These are phyloP conservation scores for Tokudaia muenninki DNA, from an alignment of 2,797 vertebrate species.

Conservation along the genomic window DNA sequence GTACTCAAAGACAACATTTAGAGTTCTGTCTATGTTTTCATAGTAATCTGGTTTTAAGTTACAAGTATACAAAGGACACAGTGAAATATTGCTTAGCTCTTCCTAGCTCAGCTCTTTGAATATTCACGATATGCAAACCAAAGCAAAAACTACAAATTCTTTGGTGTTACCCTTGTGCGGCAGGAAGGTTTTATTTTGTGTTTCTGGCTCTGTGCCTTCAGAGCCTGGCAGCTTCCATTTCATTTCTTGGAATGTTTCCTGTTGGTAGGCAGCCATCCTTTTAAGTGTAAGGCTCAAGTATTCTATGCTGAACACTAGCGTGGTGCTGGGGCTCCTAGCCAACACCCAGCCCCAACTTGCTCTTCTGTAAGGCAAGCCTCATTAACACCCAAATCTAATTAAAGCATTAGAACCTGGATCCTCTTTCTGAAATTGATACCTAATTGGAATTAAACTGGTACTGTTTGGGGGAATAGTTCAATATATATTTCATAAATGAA, in stretches of 20 bases:
- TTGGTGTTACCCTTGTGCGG: not conserved
- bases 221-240: conserved; percentile 42
- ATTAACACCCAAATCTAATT: not conserved
- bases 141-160: not conserved
- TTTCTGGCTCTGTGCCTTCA: conserved; percentile 45
- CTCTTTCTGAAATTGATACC: not conserved
- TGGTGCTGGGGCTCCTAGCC: not conserved
- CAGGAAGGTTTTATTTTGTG: not conserved
- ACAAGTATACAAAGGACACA: not conserved
- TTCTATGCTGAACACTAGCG: not conserved
- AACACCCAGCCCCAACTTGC: not conserved
- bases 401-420: not conserved
- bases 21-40: not conserved
- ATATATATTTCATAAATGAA: not conserved
- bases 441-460: not conserved
- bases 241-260: conserved; percentile 52
- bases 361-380: not conserved
- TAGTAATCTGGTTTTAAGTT: conserved; percentile 6
- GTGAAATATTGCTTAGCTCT: not conserved
- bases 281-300: conserved; percentile 1
- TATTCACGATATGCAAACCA: conserved; percentile 1
- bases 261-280: conserved; percentile 54
- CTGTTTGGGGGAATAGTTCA: not conserved
- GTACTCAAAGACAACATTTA: not conserved
- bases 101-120: conserved; percentile 11